A percentile compares a stretch with the other conserved stretches of the same genome.
These are phyloP conservation scores for Ploceus nigricollis DNA, from an alignment of 2,113 vertebrate genomes.

Conservation along the genomic window DNA sequence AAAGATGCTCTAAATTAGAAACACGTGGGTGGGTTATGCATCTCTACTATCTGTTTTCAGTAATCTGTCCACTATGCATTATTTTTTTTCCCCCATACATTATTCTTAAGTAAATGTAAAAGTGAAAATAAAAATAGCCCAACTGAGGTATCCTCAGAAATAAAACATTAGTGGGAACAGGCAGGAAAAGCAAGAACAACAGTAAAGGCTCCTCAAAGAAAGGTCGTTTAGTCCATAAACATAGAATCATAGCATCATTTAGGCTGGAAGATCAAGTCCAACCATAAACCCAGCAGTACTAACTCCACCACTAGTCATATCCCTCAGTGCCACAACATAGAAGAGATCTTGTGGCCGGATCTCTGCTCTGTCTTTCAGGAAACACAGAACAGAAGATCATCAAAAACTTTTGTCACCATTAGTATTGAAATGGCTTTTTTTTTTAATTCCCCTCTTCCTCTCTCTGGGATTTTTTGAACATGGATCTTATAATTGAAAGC, in stretches of 20 bases:
- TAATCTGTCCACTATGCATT: background rate
- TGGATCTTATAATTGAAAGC: constrained; percentile 54
- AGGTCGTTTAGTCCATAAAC: background rate
- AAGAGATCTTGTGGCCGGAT: background rate
- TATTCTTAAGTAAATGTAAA: background rate
- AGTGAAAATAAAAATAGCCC: background rate
- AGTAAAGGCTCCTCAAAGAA: background rate
- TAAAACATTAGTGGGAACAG: background rate
- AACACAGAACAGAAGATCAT: background rate
- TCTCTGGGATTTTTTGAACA: constrained; percentile 9
- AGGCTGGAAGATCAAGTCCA: background rate
- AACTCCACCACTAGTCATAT: background rate
- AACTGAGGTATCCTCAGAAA: background rate
- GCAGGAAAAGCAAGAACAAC: background rate
- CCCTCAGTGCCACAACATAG: background rate
- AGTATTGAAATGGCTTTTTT: background rate
- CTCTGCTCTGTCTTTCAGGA: background rate
- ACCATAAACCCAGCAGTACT: background rate
- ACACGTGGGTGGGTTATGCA: background rate
- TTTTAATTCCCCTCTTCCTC: fast-evolving
- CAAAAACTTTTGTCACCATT: background rate
- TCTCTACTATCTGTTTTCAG: background rate
- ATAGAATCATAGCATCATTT: background rate
- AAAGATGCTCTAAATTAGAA: constrained; percentile 26
- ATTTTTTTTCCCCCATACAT: background rate